A percentile compares a stretch with the other conserved stretches of the same genome.
Evolutionary conservation across 2,113 vertebrate species (phyloP).

Genomic region (Cebus imitator): DNA sequence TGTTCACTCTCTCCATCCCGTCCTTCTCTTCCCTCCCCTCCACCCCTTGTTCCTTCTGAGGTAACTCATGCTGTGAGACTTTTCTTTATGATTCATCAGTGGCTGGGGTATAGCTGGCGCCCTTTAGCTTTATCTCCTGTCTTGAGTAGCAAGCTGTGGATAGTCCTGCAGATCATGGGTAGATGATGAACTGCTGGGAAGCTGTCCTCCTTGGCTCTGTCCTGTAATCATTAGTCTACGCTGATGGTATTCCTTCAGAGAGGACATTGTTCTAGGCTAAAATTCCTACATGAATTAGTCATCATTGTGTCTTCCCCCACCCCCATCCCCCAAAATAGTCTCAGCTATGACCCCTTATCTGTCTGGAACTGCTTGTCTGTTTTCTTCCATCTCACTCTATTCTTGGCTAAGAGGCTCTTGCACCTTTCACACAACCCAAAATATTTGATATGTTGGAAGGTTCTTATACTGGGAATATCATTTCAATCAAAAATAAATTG

Average conservation of each 20-base stretch:
- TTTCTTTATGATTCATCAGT: not conserved
- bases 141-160: not conserved
- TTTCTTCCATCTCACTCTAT: not conserved
- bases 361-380: not conserved
- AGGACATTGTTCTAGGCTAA: not conserved
- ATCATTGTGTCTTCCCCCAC: not conserved
- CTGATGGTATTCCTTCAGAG: conserved; percentile 4
- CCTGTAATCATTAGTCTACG: not conserved
- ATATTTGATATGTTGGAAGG: not conserved
- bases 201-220: not conserved
- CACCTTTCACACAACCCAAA: not conserved
- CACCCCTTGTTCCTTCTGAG: not conserved
- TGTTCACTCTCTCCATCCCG: conserved; percentile 39
- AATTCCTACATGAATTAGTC: not conserved
- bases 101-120: not conserved
- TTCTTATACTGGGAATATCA: not conserved
- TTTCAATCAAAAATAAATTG: not conserved
- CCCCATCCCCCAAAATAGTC: not conserved
- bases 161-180: not conserved
- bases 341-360: not conserved
- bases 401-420: not conserved
- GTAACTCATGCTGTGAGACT: not conserved
- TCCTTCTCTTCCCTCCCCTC: not conserved
- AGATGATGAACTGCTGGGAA: not conserved
- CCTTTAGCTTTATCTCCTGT: not conserved